Evolutionary conservation across 2,797 vertebrate species (phyloP), one percentile per base, ranked within the genome.

Genomic region (Siniperca undulata): DNA sequence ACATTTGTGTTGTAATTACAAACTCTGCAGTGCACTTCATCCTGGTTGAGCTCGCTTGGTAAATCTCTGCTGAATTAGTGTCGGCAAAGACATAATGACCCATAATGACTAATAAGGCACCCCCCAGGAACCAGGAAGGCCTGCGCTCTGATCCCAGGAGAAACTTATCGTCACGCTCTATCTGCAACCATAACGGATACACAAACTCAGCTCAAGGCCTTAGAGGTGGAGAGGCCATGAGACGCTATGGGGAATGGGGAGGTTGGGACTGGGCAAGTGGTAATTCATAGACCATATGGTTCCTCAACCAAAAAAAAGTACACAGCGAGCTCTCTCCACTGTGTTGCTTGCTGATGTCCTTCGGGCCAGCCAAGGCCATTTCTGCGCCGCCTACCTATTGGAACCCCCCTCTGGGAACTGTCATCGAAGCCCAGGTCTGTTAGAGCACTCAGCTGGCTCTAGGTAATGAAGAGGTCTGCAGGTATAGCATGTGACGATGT

Each of bases 241-340:
- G 78, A 78, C 53, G 66, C 91, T 86, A 67, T 62, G 38, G 76
- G 83, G 86, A 89, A 93, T 7, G 55, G 65, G 67, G 83, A 88
- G 86, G 85, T 83, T 34, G 69, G 77, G 81, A 81, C 50, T 73
- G 76, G 84, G 82, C 75, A 84, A 85, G 84, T 80, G 88, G 85
- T 94, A 91, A 96, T 95, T 91, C 89, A 84, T 84, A 83, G 62
- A 91, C 87, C 95, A 96, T 93, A 93, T 95, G 95, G 89, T 76
- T 69, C 87, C 65, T 86, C 62, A 52, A 82, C 81, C 44, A 59
- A 86, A 84, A 89, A 89, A 89, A 50, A 81, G 89, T 84, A 81
- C 89, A 82, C 59, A 72, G 87, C 22, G 19, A 84, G 71, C 77
- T 82, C 74, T 64, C 79, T 84, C 56, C 77, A 59, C 60, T 80